Evolutionary conservation across 2,888 invertebrate species (phyloP).

Genomic region (Margaritifera margaritifera): DNA sequence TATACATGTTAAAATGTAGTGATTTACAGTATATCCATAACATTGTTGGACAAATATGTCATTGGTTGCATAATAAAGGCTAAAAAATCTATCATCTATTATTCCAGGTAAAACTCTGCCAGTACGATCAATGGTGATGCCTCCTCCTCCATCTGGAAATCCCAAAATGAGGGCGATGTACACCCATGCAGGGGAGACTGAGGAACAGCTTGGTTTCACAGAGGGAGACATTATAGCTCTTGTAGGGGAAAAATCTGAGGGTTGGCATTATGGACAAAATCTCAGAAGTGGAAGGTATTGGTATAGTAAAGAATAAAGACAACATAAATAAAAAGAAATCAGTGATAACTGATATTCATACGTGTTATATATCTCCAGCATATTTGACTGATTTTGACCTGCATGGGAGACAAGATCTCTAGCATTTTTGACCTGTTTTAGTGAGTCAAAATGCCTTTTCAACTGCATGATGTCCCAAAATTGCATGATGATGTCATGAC

Average conservation of each 20-base stretch:
- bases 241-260: conserved; percentile 92
- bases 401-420: too few relatives aligned
- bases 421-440: too few relatives aligned
- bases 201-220: conserved; percentile 92
- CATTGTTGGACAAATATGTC: too few relatives aligned
- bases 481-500: too few relatives aligned
- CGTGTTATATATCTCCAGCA: too few relatives aligned
- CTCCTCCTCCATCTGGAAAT: conserved; percentile 65
- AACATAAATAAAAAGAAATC: not conserved
- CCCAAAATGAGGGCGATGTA: conserved; percentile 89
- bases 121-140: conserved; percentile 23
- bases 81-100: not conserved
- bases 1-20: too few relatives aligned
- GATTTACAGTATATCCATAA: too few relatives aligned
- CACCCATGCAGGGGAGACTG: conserved; percentile 89
- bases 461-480: too few relatives aligned
- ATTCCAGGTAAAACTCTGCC: conserved; percentile 44
- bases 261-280: conserved; percentile 98
- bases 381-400: too few relatives aligned
- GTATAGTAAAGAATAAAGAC: not conserved
- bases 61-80: too few relatives aligned
- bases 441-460: too few relatives aligned
- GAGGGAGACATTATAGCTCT: conserved; percentile 91
- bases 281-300: conserved; percentile 83
- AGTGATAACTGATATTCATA: too few relatives aligned